These are phyloP conservation scores for Lanius ludovicianus DNA, from an alignment of 2,113 vertebrate species.

Conservation along the genomic window DNA sequence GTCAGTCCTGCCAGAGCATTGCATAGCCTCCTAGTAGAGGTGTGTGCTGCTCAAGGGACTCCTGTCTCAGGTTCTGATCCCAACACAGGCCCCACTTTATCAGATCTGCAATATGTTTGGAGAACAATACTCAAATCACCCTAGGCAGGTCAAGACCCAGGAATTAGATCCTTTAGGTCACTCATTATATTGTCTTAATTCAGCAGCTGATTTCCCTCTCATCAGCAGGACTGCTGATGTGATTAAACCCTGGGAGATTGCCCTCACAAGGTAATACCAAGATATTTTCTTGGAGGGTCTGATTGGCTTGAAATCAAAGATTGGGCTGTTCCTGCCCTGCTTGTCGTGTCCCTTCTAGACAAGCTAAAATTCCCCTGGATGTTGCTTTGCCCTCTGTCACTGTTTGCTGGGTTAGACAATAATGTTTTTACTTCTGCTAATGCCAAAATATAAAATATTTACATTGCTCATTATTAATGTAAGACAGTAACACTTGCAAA, in stretches of 20 bases:
- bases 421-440: neutral
- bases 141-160: neutral
- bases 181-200: slow-evolving; percentile 2
- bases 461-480: slow-evolving; percentile 17
- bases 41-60: neutral
- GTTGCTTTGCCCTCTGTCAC: neutral
- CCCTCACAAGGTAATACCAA: neutral
- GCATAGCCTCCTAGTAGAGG: neutral
- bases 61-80: neutral
- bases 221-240: neutral
- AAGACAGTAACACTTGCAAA: slow-evolving; percentile 29
- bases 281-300: neutral
- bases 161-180: neutral
- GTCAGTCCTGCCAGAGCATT: neutral
- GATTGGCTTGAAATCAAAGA: neutral
- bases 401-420: neutral
- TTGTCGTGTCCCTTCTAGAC: neutral
- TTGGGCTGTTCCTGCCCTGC: neutral
- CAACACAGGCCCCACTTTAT: neutral
- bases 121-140: neutral
- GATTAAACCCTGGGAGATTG: neutral
- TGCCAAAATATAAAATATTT: slow-evolving; percentile 21
- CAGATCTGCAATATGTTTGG: neutral
- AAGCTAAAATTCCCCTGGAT: neutral
- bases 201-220: neutral